Evolutionary conservation across 2,797 vertebrate species (phyloP).

Genomic region (Lutra lutra): DNA sequence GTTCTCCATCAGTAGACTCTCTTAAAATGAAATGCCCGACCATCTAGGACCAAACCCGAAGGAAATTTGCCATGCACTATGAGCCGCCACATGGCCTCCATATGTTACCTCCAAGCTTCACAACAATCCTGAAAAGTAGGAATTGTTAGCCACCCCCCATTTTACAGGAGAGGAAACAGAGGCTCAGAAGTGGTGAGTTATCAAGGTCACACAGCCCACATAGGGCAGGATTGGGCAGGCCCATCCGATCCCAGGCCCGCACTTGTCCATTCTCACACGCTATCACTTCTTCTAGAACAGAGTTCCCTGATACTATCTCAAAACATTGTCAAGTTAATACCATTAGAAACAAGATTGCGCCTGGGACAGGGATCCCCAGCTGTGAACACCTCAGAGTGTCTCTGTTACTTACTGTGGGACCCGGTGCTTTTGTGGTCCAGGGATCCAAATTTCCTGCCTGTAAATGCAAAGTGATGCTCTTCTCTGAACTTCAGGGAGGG

Average conservation of each 20-base stretch:
- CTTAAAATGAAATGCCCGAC: neutral
- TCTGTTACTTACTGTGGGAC: neutral
- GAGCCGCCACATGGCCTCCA: neutral
- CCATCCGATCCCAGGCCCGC: neutral
- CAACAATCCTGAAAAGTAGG: neutral
- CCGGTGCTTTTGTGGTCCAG: neutral
- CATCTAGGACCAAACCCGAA: neutral
- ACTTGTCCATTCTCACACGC: neutral
- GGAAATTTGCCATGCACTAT: neutral
- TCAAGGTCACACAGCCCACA: neutral
- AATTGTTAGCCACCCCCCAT: neutral
- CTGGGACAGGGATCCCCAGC: neutral
- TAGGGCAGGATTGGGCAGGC: neutral
- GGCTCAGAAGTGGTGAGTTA: neutral
- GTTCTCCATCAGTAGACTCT: neutral
- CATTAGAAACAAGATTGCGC: neutral
- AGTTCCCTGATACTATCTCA: neutral
- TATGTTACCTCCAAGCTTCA: neutral
- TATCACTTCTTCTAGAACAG: neutral
- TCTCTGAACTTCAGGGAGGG: neutral
- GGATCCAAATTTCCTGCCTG: neutral
- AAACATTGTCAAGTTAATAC: neutral
- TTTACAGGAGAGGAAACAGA: constrained; percentile 1
- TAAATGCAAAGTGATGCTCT: neutral
- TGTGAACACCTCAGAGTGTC: neutral